Evolutionary conservation across 2,113 vertebrate genomes (phyloP), one percentile per base, ranked within the genome.

Genomic region (Actenoides hombroni): DNA sequence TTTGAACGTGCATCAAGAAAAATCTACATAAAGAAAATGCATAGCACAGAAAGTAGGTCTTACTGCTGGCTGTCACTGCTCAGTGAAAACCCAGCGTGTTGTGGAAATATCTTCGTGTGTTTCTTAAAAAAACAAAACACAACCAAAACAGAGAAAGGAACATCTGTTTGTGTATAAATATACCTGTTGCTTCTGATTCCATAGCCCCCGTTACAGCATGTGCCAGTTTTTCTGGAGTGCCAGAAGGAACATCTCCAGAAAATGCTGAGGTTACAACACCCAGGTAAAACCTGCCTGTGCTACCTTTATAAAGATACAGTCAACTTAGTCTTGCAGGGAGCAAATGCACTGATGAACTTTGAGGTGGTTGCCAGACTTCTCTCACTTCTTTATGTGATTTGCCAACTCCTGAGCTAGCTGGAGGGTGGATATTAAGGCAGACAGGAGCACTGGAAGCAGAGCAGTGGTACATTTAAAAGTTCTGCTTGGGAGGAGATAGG

Each of bases 61-160:
- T 31, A 29, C 64, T 95, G 95, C 92, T 95, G 95, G 42, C 96
- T 96, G 96, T 86, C 82, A 91, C 85, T 81, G 80, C n/a, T 88
- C 94, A 87, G 97, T 53, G 89, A 83, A 97, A 95, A 97, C 68
- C 92, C 85, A 92, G 87, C 11, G 35, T 90, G 70, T 94, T 82
- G 80, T 78, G 93, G 78, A 94, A 94, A 77, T 90, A 83, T 79
- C 64, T 94, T 60, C 31, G n/a, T 11, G 15, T 57, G 37, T 33
- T 40, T 86, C 53, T 88, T 69, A 19, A 71, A 56, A 64, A 74
- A 57, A 21, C 9, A 48, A 56, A 11, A 26, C 24, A 48, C 44
- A 31, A 9, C 40, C 35, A 28, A 60, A 79, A 31, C 60, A 87
- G 73, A 71, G 0, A 40, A 54, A 64, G 10, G 31, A 79, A 83